phyloP scores from a whole-genome alignment of 2,888 invertebrate genomes.

The Caenorhabditis parvicauda region DNA sequence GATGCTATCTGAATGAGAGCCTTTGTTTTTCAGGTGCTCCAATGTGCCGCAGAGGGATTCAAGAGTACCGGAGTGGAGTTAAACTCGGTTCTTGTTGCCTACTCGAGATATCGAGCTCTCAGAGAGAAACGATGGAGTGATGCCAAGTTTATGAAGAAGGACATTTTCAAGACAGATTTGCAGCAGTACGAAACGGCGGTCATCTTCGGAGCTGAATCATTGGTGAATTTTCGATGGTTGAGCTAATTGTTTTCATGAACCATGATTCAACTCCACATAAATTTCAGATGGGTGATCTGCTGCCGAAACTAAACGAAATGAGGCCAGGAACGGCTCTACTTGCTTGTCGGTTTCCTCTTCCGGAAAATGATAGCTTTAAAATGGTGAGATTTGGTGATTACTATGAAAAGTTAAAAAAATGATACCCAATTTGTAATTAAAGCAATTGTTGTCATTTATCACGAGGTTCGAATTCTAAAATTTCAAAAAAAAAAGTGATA shows the following conservation, averaged over 20 bases:
- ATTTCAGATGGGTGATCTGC: slow-evolving; percentile 50
- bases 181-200: slow-evolving; percentile 47
- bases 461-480: too few relatives aligned
- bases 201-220: slow-evolving; percentile 56
- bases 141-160: slow-evolving; percentile 35
- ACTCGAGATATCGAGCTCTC: slow-evolving; percentile 37
- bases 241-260: not conserved
- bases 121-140: slow-evolving; percentile 25
- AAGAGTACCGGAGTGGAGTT: slow-evolving; percentile 55
- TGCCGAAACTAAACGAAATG: slow-evolving; percentile 56
- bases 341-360: slow-evolving; percentile 58
- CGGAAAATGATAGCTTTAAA: slow-evolving; percentile 36
- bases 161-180: slow-evolving; percentile 57
- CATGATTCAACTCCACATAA: too few relatives aligned
- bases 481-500: too few relatives aligned
- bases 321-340: slow-evolving; percentile 41
- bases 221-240: slow-evolving; percentile 45
- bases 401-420: not conserved
- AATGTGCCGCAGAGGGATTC: slow-evolving; percentile 55
- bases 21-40: slow-evolving; percentile 44
- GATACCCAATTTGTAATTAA: not conserved
- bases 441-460: too few relatives aligned
- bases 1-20: too few relatives aligned
- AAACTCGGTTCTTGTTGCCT: slow-evolving; percentile 54
- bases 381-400: slow-evolving; percentile 7